A percentile compares a stretch with the other conserved stretches of the same genome.
phyloP scores from a whole-genome alignment of 2,888 invertebrate species.

The Diarsia mendica region DNA sequence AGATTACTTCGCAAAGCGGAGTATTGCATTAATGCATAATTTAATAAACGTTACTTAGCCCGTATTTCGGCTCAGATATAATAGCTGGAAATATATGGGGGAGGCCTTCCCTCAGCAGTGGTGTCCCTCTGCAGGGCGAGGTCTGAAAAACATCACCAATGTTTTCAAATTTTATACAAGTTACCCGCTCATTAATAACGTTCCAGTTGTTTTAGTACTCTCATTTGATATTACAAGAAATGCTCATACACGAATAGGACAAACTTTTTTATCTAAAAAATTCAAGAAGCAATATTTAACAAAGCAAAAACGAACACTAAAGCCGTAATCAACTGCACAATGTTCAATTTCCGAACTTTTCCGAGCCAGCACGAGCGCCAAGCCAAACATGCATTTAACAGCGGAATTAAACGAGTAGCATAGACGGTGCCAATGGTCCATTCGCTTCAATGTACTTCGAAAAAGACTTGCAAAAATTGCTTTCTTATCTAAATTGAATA shows the following conservation, averaged over 20 bases:
- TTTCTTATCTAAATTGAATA: conserved; percentile 69
- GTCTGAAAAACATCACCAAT: too few relatives aligned
- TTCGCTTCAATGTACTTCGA: conserved; percentile 48
- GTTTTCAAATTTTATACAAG: too few relatives aligned
- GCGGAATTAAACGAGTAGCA: conserved; percentile 35
- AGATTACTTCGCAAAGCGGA: background rate
- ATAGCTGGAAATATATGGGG: too few relatives aligned
- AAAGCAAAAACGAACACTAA: conserved; percentile 18
- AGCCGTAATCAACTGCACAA: conserved; percentile 14
- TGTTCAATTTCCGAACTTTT: conserved; percentile 30
- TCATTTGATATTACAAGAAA: background rate
- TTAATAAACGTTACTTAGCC: background rate
- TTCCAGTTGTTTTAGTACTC: background rate
- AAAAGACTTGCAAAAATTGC: conserved; percentile 28
- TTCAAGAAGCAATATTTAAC: background rate
- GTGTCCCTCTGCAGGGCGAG: too few relatives aligned
- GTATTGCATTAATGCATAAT: background rate
- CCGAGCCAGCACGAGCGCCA: conserved; percentile 22
- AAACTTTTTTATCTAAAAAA: background rate
- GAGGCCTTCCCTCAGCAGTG: too few relatives aligned
- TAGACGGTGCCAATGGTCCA: conserved; percentile 35
- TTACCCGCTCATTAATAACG: too few relatives aligned
- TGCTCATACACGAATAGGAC: background rate
- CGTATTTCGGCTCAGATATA: background rate
- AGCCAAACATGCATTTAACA: conserved; percentile 41